A percentile compares a stretch with the other conserved stretches of the same genome.
Conservation (phyloP, 2,888 invertebrate species). For the Peribatodes rhomboidaria region DNA sequence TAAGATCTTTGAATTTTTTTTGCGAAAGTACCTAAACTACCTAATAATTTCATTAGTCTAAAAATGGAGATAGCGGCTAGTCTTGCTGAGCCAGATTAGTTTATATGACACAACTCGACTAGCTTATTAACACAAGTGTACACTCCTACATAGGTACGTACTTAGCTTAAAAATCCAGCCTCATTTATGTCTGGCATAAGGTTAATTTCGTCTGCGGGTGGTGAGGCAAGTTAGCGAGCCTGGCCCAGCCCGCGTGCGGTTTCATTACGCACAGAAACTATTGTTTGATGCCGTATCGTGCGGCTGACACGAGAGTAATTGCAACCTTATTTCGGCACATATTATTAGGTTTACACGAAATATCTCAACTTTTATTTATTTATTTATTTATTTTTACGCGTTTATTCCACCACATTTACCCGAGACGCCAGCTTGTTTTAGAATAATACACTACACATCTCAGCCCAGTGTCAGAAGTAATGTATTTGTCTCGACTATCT, state of each 20-base stretch:
- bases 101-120: too few species aligned
- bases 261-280: background rate
- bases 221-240: background rate
- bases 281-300: constrained; percentile 6
- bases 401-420: background rate
- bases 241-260: background rate
- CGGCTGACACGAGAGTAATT: constrained; percentile 1
- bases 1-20: too few species aligned
- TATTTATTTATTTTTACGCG: too few species aligned
- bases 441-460: constrained; percentile 3
- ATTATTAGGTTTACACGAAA: constrained; percentile 1
- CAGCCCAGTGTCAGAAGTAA: background rate
- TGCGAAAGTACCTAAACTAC: too few species aligned
- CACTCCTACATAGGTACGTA: too few species aligned
- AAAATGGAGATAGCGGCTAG: too few species aligned
- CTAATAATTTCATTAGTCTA: too few species aligned
- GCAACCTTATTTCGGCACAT: background rate
- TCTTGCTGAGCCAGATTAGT: too few species aligned
- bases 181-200: too few species aligned
- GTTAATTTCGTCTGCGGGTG: too few species aligned
- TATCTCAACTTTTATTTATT: background rate
- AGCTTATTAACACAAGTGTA: too few species aligned
- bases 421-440: background rate
- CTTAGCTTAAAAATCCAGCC: too few species aligned
- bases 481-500: constrained; percentile 12